Conservation (phyloP, 2,888 invertebrate species). For the Bedellia somnulentella region DNA sequence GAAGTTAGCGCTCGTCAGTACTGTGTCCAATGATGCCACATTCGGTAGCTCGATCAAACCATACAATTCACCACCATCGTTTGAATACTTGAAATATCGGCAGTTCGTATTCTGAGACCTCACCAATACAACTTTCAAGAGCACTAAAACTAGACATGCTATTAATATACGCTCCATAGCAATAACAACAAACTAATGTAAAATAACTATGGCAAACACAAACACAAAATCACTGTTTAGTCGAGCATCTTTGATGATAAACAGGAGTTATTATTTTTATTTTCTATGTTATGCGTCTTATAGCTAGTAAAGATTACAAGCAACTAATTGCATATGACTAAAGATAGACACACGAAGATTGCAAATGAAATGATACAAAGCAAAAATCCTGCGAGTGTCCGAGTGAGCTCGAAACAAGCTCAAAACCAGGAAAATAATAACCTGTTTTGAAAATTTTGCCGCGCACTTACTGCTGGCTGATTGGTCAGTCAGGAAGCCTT, state of each 20-base stretch:
- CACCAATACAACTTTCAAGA: conserved; percentile 17
- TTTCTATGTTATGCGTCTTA: background rate
- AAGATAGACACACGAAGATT: background rate
- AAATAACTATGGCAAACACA: too few relatives aligned
- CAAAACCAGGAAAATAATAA: conserved; percentile 2
- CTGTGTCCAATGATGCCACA: conserved; percentile 17
- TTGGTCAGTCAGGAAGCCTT: too few relatives aligned
- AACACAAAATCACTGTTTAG: too few relatives aligned
- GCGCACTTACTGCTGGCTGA: too few relatives aligned
- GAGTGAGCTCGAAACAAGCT: too few relatives aligned
- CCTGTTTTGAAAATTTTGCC: conserved; percentile 3
- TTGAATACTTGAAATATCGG: conserved; percentile 29
- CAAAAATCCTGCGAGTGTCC: too few relatives aligned
- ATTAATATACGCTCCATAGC: conserved; percentile 11
- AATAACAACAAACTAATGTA: too few relatives aligned
- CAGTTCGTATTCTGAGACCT: conserved; percentile 37
- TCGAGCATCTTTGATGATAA: too few relatives aligned
- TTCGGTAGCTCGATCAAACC: conserved; percentile 25
- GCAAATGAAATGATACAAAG: too few relatives aligned
- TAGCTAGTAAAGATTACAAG: background rate
- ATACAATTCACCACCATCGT: conserved; percentile 20
- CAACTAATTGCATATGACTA: background rate
- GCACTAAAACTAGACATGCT: conserved; percentile 16
- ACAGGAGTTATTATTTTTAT: too few relatives aligned
- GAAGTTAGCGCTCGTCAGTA: conserved; percentile 24